Conservation (phyloP, 2,113 vertebrate genomes). For the Azemiops feae region DNA sequence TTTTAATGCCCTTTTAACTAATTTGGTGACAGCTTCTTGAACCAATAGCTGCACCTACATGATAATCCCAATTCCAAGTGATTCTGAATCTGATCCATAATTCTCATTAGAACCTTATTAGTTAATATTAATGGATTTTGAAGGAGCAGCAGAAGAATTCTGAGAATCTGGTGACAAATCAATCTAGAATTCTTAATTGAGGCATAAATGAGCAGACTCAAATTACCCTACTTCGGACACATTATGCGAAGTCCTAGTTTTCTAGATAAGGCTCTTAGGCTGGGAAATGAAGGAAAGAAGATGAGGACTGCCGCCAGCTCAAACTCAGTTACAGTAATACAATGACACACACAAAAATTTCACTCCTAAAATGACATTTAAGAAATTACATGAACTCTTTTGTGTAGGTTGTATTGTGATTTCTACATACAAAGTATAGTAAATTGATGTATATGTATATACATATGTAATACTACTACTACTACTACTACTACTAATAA, state of each 20-base stretch:
- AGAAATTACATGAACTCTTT: not conserved
- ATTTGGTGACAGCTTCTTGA: not conserved
- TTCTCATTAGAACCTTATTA: not conserved
- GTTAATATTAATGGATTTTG: not conserved
- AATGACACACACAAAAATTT: not conserved
- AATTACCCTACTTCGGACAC: not conserved
- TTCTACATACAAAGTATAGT: not conserved
- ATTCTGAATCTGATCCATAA: not conserved
- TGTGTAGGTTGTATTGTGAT: not conserved
- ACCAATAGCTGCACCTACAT: not conserved
- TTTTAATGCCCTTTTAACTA: not conserved
- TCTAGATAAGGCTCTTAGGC: not conserved
- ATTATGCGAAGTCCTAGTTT: not conserved
- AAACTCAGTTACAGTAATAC: not conserved
- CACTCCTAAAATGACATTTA: not conserved
- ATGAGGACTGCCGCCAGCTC: not conserved
- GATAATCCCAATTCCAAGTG: not conserved
- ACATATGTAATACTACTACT: too few relatives aligned
- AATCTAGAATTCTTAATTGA: not conserved
- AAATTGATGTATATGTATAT: not conserved
- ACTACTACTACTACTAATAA: too few relatives aligned
- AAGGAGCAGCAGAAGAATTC: not conserved
- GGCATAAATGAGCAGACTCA: not conserved
- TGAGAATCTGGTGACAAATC: not conserved
- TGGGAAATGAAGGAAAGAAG: not conserved